Evolutionary conservation across 92 coral and sea anemone species (phyloP).

Genomic region (Palythoa heliodiscus): DNA sequence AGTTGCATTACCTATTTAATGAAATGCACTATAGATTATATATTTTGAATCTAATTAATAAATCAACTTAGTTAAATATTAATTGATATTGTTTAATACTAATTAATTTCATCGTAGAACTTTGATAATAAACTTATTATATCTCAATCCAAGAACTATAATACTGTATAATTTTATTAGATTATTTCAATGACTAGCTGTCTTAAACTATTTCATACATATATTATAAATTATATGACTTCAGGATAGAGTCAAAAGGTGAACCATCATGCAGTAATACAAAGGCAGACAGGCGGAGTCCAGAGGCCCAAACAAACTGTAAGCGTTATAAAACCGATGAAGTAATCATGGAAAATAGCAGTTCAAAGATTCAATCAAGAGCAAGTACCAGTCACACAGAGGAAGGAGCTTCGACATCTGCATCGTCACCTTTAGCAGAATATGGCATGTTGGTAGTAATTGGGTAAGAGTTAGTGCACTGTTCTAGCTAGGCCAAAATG

Average conservation of each 20-base stretch:
- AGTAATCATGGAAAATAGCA: neutral
- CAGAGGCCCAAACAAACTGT: neutral
- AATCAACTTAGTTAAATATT: no score
- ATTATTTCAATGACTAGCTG: neutral
- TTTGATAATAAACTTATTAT: no score
- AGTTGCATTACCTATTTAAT: no score
- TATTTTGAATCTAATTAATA: no score
- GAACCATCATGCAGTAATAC: neutral
- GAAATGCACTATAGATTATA: no score
- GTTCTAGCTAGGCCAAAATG: no score
- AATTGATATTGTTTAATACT: no score
- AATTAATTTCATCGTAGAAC: no score
- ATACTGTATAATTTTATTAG: no score
- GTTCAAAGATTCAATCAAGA: neutral
- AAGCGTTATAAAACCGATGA: conserved; percentile 19
- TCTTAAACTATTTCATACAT: neutral
- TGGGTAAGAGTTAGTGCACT: neutral
- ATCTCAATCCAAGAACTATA: neutral
- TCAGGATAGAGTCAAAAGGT: conserved; percentile 18
- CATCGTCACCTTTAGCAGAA: neutral
- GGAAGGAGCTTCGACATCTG: conserved; percentile 9
- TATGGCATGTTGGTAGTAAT: conserved; percentile 26
- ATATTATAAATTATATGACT: neutral
- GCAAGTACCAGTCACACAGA: neutral
- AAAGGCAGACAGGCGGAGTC: neutral